Evolutionary conservation across 1,140 invertebrate species (phyloP).

Genomic region (Zaprionus vittiger): DNA sequence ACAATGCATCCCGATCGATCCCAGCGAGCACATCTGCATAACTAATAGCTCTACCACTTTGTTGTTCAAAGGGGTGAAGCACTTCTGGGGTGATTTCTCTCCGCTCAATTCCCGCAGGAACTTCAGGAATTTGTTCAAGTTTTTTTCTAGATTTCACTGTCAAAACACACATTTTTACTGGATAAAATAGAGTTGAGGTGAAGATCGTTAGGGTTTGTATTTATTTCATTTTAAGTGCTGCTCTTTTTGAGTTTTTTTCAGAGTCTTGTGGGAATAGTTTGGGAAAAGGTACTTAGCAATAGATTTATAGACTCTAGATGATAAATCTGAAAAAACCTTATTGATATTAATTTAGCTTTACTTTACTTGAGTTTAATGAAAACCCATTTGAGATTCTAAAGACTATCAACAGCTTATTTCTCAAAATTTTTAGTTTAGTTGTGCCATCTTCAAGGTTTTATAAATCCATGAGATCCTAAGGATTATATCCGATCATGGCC

Average conservation of each 20-base stretch:
- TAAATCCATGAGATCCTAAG: not conserved
- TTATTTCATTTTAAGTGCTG: not conserved
- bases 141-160: conserved; percentile 49
- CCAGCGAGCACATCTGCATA: conserved; percentile 64
- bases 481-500: no score
- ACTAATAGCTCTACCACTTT: conserved; percentile 60
- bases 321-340: no score
- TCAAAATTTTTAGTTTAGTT: not conserved
- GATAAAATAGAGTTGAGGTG: conserved; percentile 18
- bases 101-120: conserved; percentile 36
- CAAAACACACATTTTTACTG: conserved; percentile 70
- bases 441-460: not conserved
- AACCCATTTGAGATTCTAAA: no score
- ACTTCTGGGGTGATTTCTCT: conserved; percentile 29
- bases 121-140: conserved; percentile 22
- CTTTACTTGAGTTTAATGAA: no score
- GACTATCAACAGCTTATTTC: no score
- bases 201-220: conserved; percentile 39
- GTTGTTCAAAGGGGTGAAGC: conserved; percentile 45
- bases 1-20: conserved; percentile 18
- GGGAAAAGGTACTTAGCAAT: not conserved
- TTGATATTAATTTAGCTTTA: no score
- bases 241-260: not conserved
- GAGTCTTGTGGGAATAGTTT: conserved; percentile 22
- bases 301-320: not conserved